These are phyloP conservation scores for Agapornis roseicollis DNA, from an alignment of 2,113 vertebrate species.

Conservation along the genomic window DNA sequence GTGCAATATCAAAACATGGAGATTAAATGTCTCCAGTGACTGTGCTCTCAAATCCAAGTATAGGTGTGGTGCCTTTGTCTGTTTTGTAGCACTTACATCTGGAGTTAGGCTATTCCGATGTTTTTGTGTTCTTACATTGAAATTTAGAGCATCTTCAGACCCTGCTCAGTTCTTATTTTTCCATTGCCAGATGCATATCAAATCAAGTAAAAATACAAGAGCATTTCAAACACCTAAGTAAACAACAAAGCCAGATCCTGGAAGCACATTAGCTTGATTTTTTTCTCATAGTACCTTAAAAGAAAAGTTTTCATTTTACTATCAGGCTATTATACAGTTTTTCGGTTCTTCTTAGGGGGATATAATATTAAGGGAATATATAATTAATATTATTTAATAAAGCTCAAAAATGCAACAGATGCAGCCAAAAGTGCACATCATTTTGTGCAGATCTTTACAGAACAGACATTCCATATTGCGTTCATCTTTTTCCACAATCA, in stretches of 20 bases:
- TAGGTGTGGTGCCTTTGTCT: neutral
- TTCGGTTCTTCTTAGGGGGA: constrained; percentile 29
- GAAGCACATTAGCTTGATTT: neutral
- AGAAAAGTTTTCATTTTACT: constrained; percentile 15
- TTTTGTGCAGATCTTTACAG: constrained; percentile 71
- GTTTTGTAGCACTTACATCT: neutral
- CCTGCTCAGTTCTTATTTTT: neutral
- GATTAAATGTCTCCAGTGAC: neutral
- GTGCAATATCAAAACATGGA: neutral
- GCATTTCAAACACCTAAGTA: neutral
- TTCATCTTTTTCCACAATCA: constrained; percentile 70
- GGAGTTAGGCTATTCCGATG: neutral
- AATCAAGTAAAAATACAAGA: neutral
- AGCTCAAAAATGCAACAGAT: constrained; percentile 71
- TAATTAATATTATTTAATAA: constrained; percentile 74
- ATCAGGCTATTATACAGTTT: constrained; percentile 5
- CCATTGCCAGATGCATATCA: neutral
- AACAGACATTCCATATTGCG: constrained; percentile 74
- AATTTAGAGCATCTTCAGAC: neutral
- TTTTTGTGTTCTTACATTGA: neutral
- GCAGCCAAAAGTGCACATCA: constrained; percentile 68
- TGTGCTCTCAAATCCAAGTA: neutral
- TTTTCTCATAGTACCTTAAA: neutral
- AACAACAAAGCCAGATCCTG: constrained; percentile 10
- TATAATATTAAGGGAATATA: neutral